phyloP scores from a whole-genome alignment of 2,797 vertebrate species.

The Poliocrania exsul region DNA sequence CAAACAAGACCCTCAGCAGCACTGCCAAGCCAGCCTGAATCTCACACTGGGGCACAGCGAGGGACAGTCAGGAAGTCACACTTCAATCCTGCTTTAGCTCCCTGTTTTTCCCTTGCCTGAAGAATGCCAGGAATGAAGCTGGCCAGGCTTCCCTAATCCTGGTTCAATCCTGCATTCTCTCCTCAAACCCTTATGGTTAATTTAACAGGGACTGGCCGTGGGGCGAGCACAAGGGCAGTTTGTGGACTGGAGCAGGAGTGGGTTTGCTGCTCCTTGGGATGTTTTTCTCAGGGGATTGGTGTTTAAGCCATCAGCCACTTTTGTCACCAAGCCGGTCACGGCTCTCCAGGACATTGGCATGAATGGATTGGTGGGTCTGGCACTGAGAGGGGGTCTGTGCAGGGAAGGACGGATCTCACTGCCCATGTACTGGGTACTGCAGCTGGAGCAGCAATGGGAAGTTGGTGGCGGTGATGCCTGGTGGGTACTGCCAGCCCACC shows the following conservation, averaged over 20 bases:
- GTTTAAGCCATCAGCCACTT: neutral
- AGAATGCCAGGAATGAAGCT: neutral
- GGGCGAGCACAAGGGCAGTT: neutral
- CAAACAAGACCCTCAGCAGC: neutral
- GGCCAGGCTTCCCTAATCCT: neutral
- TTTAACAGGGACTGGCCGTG: neutral
- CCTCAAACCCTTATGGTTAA: neutral
- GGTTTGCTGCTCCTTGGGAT: neutral
- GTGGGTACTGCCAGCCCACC: neutral
- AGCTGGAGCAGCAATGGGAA: neutral
- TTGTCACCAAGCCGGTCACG: rapidly evolving
- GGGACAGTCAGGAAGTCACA: neutral
- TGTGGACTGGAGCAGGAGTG: neutral
- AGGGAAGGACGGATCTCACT: neutral
- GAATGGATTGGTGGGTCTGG: neutral
- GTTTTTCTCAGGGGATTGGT: neutral
- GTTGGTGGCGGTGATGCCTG: neutral
- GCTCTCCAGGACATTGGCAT: neutral
- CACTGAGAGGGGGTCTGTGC: neutral
- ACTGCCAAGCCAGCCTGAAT: neutral
- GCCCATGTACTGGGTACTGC: neutral
- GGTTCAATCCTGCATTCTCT: neutral
- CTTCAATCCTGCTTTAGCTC: neutral
- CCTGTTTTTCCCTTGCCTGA: neutral
- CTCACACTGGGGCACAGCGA: rapidly evolving